Evolutionary conservation across 2,888 invertebrate species (phyloP), one percentile per base, ranked within the genome.

Genomic region (Zelleria hepariella): DNA sequence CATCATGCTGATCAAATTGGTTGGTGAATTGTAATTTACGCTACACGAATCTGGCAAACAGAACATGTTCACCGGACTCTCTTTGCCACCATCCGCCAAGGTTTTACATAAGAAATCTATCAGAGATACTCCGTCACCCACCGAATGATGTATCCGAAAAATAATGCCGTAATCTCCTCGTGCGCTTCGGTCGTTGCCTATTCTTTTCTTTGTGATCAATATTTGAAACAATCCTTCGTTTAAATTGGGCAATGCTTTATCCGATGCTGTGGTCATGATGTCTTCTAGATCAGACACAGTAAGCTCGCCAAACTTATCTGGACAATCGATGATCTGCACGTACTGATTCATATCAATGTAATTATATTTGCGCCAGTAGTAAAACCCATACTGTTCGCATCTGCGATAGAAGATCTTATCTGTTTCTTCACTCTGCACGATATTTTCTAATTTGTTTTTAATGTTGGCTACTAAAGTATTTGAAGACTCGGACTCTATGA

Each of bases 101-200:
- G 77, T 73, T 65, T 86, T 79, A 61, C 89, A 73, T 15, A 91
- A 69, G 60, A 91, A 72, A 59, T 86, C 79, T 48, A 90, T 69
- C 8, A 91, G 68, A 4, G 90, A 83, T 0, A 87, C 81, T 1
- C 91, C 91, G 65, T 91, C 91, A 1, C 90, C 91, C 0, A 91
- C 68, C 5, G 89, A 78, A 70, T 91, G 91, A 68, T 91, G 91
- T 58, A 91, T 77, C 61, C 90, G 81, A 63, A 91, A 86, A 60
- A 91, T 68, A 32, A 91, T 72, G 1, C 89, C 89, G 73, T 80
- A 72, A 60, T 77, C 65, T 27, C 70, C 66, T 61, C 66, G 63
- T 61, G 64, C 58, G 21, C 70, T 62, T 49, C 65, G 58, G 49
- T 67, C 60, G 67, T 68, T 69, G 63, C 65, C 68, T 56, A 74